Percentiles rank a stretch among this genome's conserved stretches.
Evolutionary conservation across 2,888 invertebrate genomes (phyloP).

Genomic region (Anorthoa munda): DNA sequence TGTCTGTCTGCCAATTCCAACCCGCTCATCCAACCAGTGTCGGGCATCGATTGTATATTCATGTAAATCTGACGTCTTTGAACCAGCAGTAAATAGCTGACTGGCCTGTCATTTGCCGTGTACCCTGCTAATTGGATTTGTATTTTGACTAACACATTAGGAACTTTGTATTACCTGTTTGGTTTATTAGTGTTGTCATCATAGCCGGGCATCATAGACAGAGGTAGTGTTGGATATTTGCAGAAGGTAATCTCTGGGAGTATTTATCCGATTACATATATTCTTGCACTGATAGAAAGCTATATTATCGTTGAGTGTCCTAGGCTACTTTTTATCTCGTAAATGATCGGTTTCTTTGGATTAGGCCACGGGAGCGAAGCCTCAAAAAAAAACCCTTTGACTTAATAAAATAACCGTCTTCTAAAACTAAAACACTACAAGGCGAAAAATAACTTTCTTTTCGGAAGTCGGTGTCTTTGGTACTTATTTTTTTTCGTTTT

Average conservation of each 20-base stretch:
- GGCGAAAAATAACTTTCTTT: too few relatives aligned
- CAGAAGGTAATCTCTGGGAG: neutral
- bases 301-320: too few relatives aligned
- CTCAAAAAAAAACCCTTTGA: too few relatives aligned
- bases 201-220: neutral
- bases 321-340: too few relatives aligned
- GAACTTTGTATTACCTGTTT: slow-evolving; percentile 7
- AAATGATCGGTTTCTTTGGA: too few relatives aligned
- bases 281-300: neutral
- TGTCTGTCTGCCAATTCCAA: neutral
- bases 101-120: slow-evolving; percentile 6
- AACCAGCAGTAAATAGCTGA: slow-evolving; percentile 47
- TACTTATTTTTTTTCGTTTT: too few relatives aligned
- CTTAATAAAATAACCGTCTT: too few relatives aligned
- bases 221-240: neutral
- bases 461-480: too few relatives aligned
- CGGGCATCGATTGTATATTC: slow-evolving; percentile 54
- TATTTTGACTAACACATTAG: slow-evolving; percentile 26
- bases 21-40: slow-evolving; percentile 16
- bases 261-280: neutral
- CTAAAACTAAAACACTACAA: too few relatives aligned
- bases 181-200: neutral
- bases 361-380: too few relatives aligned
- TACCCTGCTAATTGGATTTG: slow-evolving; percentile 41
- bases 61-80: slow-evolving; percentile 52